Conservation (phyloP, 2,888 invertebrate species). For the Endomychus coccineus region DNA sequence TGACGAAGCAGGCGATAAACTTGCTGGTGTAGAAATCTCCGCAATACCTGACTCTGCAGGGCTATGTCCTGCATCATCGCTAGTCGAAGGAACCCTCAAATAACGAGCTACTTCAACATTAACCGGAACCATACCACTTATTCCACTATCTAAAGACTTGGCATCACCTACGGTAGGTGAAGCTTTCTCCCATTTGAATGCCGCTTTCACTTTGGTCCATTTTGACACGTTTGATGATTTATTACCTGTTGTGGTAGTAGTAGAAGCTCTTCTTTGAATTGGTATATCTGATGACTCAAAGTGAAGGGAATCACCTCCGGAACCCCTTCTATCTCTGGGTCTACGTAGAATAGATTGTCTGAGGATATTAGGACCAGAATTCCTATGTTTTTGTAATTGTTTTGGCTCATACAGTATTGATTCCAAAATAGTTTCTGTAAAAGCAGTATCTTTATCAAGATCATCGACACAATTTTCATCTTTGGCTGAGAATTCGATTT, state of each 20-base stretch:
- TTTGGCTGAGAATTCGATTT: slow-evolving; percentile 31
- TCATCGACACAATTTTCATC: slow-evolving; percentile 52
- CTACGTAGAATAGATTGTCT: slow-evolving; percentile 50
- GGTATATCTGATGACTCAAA: slow-evolving; percentile 16
- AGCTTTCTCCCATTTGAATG: slow-evolving; percentile 79
- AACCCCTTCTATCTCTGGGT: slow-evolving; percentile 54
- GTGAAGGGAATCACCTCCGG: slow-evolving; percentile 49
- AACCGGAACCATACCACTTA: slow-evolving; percentile 43
- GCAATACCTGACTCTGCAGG: slow-evolving; percentile 49
- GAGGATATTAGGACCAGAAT: slow-evolving; percentile 27
- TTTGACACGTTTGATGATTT: slow-evolving; percentile 53
- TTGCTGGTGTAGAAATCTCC: slow-evolving; percentile 56
- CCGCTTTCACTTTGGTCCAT: slow-evolving; percentile 85
- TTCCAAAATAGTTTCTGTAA: slow-evolving; percentile 56
- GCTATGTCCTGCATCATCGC: slow-evolving; percentile 44
- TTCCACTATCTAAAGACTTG: slow-evolving; percentile 43
- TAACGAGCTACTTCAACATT: slow-evolving; percentile 49
- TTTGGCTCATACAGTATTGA: slow-evolving; percentile 48
- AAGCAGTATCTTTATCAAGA: slow-evolving; percentile 55
- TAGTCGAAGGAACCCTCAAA: slow-evolving; percentile 46
- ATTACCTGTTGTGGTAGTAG: slow-evolving; percentile 13
- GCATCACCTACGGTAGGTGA: slow-evolving; percentile 38
- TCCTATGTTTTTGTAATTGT: slow-evolving; percentile 43
- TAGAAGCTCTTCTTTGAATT: slow-evolving; percentile 15
- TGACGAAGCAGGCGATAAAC: slow-evolving; percentile 66